Evolutionary conservation across 2,797 vertebrate genomes (phyloP).

Genomic region (Poecilia picta): DNA sequence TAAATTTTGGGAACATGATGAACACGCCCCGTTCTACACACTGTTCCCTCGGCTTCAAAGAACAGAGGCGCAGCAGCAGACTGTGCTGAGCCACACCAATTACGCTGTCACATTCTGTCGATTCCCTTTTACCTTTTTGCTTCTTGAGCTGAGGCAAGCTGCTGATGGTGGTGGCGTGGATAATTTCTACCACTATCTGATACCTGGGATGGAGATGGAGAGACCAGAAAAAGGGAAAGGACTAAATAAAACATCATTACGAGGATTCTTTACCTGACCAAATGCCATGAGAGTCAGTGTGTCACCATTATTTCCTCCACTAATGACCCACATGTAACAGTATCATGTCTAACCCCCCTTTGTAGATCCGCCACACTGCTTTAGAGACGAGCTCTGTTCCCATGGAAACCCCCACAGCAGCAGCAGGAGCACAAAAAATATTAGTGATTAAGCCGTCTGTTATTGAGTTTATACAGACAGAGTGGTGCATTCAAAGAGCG

Average conservation of each 20-base stretch:
- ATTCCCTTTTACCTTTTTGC: slow-evolving; percentile 88
- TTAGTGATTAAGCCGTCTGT: slow-evolving; percentile 14
- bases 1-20: neutral
- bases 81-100: neutral
- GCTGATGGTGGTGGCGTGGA: slow-evolving; percentile 98
- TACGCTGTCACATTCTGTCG: neutral
- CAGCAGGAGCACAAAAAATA: slow-evolving; percentile 23
- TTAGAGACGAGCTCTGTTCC: slow-evolving; percentile 58
- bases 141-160: slow-evolving; percentile 96
- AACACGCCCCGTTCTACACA: neutral
- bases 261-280: neutral
- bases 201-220: slow-evolving; percentile 81
- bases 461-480: neutral
- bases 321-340: slow-evolving; percentile 20
- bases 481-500: neutral
- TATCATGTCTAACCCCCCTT: slow-evolving; percentile 9
- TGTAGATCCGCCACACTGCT: slow-evolving; percentile 31
- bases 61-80: neutral
- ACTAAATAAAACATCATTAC: neutral
- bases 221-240: neutral
- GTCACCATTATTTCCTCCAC: slow-evolving; percentile 13
- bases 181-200: slow-evolving; percentile 98
- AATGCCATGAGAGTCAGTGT: neutral
- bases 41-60: neutral
- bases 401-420: slow-evolving; percentile 60